Conservation (phyloP, 2,797 vertebrate genomes). For the Pelodytes ibericus region DNA sequence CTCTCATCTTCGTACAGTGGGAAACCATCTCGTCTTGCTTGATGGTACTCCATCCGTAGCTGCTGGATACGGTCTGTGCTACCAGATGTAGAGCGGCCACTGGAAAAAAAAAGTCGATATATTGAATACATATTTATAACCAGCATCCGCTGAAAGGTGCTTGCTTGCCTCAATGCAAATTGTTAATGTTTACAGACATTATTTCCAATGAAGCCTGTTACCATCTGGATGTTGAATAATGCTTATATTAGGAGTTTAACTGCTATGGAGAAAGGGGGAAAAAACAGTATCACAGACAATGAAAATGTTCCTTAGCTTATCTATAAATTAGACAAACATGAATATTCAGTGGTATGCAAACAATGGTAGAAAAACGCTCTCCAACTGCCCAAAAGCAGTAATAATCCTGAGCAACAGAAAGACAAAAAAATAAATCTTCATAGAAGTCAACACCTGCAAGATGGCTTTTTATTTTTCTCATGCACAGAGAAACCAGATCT, state of each 20-base stretch:
- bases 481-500: conserved; percentile 2
- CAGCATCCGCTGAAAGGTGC: conserved; percentile 16
- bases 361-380: conserved; percentile 31
- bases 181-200: conserved; percentile 45
- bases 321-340: conserved; percentile 34
- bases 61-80: conserved; percentile 90
- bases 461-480: conserved; percentile 14
- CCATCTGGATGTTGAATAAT: conserved; percentile 52
- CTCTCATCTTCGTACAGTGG: conserved; percentile 85
- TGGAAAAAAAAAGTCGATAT: conserved; percentile 56
- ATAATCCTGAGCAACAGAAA: conserved; percentile 17
- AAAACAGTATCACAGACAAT: conserved; percentile 26
- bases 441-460: conserved; percentile 44
- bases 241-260: conserved; percentile 42
- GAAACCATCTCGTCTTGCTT: conserved; percentile 85
- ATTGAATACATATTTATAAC: conserved; percentile 41
- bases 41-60: conserved; percentile 89
- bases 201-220: conserved; percentile 38
- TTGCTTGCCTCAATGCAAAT: conserved; percentile 32
- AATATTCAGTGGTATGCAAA: conserved; percentile 51
- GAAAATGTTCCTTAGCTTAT: conserved; percentile 35
- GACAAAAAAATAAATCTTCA: conserved; percentile 24
- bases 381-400: conserved; percentile 33
- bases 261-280: conserved; percentile 31
- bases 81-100: conserved; percentile 65